phyloP scores from a whole-genome alignment of 1,140 invertebrate species.

The Thereuonema tuberculata region DNA sequence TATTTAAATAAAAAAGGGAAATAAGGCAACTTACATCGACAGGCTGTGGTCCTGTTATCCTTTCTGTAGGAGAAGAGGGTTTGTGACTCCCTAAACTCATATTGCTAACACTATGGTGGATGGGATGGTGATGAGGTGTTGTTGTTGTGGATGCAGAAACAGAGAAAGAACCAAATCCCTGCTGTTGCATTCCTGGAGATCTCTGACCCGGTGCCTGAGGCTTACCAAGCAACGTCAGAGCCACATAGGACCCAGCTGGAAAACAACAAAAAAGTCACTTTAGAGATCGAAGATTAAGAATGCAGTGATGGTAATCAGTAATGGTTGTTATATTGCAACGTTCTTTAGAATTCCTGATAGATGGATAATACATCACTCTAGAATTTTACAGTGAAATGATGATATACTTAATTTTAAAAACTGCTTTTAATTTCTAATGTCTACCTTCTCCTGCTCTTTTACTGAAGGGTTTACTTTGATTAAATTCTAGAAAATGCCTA shows the following conservation, averaged over 20 bases:
- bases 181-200: constrained; percentile 2
- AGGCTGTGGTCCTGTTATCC: constrained; percentile 74
- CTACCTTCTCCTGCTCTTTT: too few species aligned
- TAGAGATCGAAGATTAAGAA: too few species aligned
- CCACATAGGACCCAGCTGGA: constrained; percentile 36
- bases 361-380: too few species aligned
- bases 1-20: too few species aligned
- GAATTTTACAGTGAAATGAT: too few species aligned
- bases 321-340: too few species aligned
- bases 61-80: constrained; percentile 34
- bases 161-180: neutral
- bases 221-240: constrained; percentile 34
- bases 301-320: too few species aligned
- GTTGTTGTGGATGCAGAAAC: neutral
- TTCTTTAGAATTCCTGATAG: too few species aligned
- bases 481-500: too few species aligned
- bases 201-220: constrained; percentile 20
- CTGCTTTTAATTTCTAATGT: too few species aligned
- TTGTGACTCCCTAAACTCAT: constrained; percentile 14
- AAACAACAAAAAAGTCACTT: constrained; percentile 14
- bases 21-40: constrained; percentile 77
- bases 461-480: too few species aligned
- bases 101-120: neutral
- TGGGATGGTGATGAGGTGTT: neutral
- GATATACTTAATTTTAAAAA: too few species aligned